A percentile compares a stretch with the other conserved stretches of the same genome.
These are phyloP conservation scores for Oligia latruncula DNA, from an alignment of 2,888 invertebrate genomes.

Conservation along the genomic window DNA sequence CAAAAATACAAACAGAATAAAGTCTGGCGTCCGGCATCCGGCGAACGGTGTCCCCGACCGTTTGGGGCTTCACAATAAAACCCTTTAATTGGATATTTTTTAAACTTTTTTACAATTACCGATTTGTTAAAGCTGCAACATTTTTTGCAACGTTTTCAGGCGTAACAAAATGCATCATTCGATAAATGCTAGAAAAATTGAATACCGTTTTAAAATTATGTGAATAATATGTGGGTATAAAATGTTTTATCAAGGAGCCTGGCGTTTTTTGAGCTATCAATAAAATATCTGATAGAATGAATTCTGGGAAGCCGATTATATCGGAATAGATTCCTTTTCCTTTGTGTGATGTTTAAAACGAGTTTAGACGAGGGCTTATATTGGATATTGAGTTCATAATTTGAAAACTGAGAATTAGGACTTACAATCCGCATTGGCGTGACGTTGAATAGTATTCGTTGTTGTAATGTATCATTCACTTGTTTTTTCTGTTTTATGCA, in stretches of 20 bases:
- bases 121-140: background rate
- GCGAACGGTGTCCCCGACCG: background rate
- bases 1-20: constrained; percentile 36
- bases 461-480: background rate
- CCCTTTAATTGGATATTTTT: constrained; percentile 23
- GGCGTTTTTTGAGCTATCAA: constrained; percentile 3
- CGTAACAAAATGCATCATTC: background rate
- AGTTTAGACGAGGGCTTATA: no score
- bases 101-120: background rate
- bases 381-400: constrained; percentile 4
- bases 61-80: constrained; percentile 18
- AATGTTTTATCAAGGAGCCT: background rate
- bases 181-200: background rate
- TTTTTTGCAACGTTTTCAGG: background rate
- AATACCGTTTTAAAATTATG: background rate
- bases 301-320: constrained; percentile 8
- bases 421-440: background rate
- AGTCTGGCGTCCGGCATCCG: background rate
- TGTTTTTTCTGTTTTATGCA: background rate
- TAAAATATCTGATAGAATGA: constrained; percentile 12
- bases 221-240: background rate
- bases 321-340: constrained; percentile 8
- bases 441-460: no score
- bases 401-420: constrained; percentile 11
- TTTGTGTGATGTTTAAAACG: background rate